Evolutionary conservation across 2,888 invertebrate species (phyloP).

Genomic region (Achlya flavicornis): DNA sequence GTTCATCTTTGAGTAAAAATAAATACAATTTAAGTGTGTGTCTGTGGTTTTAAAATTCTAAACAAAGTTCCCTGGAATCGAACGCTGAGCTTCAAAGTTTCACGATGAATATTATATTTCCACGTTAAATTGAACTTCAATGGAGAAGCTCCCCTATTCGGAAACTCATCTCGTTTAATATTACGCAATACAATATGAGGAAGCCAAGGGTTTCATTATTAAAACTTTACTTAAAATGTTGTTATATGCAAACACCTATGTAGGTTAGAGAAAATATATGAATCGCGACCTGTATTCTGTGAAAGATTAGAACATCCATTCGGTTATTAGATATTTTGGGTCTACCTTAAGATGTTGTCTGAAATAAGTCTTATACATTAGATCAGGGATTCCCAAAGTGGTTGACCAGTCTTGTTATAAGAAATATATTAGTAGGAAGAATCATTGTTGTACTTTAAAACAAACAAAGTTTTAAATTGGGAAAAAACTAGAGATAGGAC

Average conservation of each 20-base stretch:
- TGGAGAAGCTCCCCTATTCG: not conserved
- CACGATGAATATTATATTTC: not conserved
- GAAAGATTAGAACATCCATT: not conserved
- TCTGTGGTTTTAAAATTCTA: not conserved
- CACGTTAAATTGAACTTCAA: not conserved
- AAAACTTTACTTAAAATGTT: constrained; percentile 41
- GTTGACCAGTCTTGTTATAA: no score
- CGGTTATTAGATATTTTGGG: not conserved
- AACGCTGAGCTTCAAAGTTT: not conserved
- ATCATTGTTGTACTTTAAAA: no score
- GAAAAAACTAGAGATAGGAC: no score
- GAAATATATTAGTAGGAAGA: no score
- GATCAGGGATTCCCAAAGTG: no score
- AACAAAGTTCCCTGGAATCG: not conserved
- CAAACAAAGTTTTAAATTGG: no score
- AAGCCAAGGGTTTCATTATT: constrained; percentile 31
- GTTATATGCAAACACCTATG: constrained; percentile 22
- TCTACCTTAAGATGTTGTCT: not conserved
- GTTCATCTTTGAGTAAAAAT: no score
- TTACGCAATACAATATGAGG: constrained; percentile 18
- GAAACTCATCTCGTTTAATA: not conserved
- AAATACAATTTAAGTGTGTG: no score
- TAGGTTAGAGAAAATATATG: constrained; percentile 12
- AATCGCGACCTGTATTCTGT: constrained; percentile 24
- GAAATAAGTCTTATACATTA: not conserved